phyloP scores from a whole-genome alignment of 2,797 vertebrate genomes.

The Thripadectes ignobilis region DNA sequence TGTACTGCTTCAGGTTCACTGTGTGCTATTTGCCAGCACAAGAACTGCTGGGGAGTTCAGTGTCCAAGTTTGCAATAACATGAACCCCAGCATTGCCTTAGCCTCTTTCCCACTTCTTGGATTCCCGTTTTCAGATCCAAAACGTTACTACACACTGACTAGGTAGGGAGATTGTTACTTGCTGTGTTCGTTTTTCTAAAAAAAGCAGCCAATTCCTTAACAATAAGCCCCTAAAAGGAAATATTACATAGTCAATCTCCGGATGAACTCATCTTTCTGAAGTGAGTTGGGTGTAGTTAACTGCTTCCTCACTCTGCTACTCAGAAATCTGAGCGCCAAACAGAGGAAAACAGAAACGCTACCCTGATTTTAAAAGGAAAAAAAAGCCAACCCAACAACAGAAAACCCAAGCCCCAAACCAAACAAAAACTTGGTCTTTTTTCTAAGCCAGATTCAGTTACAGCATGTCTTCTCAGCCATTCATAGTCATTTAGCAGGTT shows the following conservation, averaged over 20 bases:
- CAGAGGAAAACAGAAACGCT: not conserved
- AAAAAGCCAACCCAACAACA: not conserved
- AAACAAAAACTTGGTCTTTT: not conserved
- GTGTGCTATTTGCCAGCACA: not conserved
- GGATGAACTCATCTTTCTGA: not conserved
- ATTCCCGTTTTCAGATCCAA: not conserved
- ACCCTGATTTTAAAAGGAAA: too few species aligned
- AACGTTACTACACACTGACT: not conserved
- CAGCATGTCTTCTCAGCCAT: not conserved
- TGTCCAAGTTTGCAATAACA: not conserved
- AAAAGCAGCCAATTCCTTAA: not conserved
- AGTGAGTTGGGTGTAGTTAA: not conserved
- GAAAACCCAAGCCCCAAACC: not conserved
- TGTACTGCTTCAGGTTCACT: not conserved
- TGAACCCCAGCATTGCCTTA: not conserved
- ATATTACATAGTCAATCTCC: not conserved
- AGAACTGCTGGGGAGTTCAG: not conserved
- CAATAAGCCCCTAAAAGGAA: conserved; percentile 1
- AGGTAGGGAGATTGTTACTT: not conserved
- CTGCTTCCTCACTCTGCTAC: not conserved
- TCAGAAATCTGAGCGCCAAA: not conserved
- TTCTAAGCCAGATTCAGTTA: not conserved
- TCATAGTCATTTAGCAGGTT: not conserved
- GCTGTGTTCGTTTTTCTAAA: not conserved
- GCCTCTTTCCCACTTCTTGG: not conserved